Evolutionary conservation across 1,140 invertebrate genomes (phyloP).

Genomic region (Babylonia areolata): DNA sequence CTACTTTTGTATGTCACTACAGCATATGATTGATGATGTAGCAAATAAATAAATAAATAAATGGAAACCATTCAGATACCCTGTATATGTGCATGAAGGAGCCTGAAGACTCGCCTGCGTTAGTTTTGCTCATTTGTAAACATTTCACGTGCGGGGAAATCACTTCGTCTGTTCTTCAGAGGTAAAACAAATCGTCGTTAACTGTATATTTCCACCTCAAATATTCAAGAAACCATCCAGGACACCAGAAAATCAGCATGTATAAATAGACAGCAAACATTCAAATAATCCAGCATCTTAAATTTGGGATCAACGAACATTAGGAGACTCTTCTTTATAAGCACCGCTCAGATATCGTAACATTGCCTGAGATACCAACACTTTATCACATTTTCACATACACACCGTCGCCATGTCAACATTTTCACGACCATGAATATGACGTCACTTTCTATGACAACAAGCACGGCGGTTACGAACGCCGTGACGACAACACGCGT

Average conservation of each 20-base stretch:
- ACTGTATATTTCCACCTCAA: background rate
- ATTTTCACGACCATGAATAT: background rate
- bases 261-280: background rate
- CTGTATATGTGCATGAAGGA: no score
- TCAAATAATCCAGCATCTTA: background rate
- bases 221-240: background rate
- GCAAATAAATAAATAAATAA: background rate
- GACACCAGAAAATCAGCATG: background rate
- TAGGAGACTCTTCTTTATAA: background rate
- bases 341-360: background rate
- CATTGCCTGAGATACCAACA: background rate
- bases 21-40: background rate
- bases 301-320: background rate
- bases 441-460: background rate
- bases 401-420: background rate
- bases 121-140: no score
- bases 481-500: background rate
- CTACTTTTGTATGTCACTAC: no score
- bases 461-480: background rate
- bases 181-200: background rate
- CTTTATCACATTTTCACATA: background rate
- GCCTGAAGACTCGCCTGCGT: no score
- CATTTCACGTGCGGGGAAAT: background rate
- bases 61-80: background rate
- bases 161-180: background rate